Base-by-base conservation (phyloP, 2,113 vertebrate species). In the Dermatemys mawii region DNA sequence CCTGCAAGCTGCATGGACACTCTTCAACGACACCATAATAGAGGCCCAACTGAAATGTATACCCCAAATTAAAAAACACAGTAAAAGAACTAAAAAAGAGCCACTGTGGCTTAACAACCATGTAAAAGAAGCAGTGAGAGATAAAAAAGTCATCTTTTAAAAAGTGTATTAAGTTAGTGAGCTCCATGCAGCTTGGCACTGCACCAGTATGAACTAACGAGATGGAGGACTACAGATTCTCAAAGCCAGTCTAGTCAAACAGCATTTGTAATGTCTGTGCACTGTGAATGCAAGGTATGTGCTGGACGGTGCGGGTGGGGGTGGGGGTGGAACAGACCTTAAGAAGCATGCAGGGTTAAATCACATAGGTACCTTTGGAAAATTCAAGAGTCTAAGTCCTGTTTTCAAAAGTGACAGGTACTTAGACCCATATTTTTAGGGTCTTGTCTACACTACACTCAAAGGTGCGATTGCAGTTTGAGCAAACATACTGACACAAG, bases 391-490 rank as follows among this genome's bases (percentile, higher is more conserved):
- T 60, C 2, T 8, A 0, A 92, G 85, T 87, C 38, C 9, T 3
- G 76, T 86, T 93, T 90, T 85, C 55, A 92, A 73, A 90, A 87
- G 92, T 84, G 26, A 46, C 81, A 89, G 49, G 78, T 22, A 60
- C 35, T 93, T 87, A 29, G 54, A 79, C 11, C 84, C 8, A 50
- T 50, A 81, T 53, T 94, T 79, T 89, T 88, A 6, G 6, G 29
- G 12, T 14, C 29, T 32, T 60, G 55, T 32, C 26, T 60, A 60
- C 29, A 14, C 5, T 86, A 27, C 21, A 78, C 35, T 46, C 48
- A 32, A 91, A 86, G 7, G 49, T 32, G 17, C 11, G 5, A 83
- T 2, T 91, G 38, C 26, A 84, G 44, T 8, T 78, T 19, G 76
- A 6, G 11, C 21, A 90, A 26, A 32, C 4, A 4, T 17, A 19